Conservation (phyloP, 1,140 invertebrate genomes). For the Drosophila cardini region DNA sequence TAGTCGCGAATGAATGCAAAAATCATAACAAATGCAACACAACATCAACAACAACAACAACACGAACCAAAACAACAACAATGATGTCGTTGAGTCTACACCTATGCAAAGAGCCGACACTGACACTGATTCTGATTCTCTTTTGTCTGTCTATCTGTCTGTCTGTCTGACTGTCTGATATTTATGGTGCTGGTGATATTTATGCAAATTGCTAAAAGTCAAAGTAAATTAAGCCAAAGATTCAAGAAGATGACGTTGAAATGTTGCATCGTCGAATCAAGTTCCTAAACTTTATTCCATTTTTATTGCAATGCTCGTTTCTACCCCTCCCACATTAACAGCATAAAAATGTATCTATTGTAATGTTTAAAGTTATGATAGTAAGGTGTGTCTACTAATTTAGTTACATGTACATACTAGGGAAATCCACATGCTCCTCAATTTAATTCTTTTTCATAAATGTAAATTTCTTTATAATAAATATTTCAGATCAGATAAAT, state of each 20-base stretch:
- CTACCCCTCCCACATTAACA: conserved; percentile 11
- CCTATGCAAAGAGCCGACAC: conserved; percentile 36
- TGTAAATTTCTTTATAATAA: too few relatives aligned
- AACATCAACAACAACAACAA: conserved; percentile 25
- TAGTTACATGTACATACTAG: conserved; percentile 54
- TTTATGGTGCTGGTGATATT: conserved; percentile 64
- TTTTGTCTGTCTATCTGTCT: neutral
- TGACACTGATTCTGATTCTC: neutral
- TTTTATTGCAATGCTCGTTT: conserved; percentile 10
- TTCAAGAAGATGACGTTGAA: conserved; percentile 77
- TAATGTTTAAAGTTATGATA: neutral
- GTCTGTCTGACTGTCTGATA: conserved; percentile 7
- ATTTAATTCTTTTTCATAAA: neutral
- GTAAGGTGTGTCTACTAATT: conserved; percentile 50
- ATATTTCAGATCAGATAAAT: too few relatives aligned
- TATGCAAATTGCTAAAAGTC: conserved; percentile 82
- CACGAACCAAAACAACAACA: conserved; percentile 7
- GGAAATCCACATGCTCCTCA: neutral
- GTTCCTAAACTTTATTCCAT: conserved; percentile 37
- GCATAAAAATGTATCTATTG: conserved; percentile 18
- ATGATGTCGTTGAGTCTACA: neutral
- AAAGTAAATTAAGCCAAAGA: conserved; percentile 81
- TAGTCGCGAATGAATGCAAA: conserved; percentile 56
- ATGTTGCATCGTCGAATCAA: conserved; percentile 45
- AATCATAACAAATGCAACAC: conserved; percentile 72